phyloP scores from a whole-genome alignment of 35 echinoderm and acorn worm species.

The Heliocidaris tuberculata region DNA sequence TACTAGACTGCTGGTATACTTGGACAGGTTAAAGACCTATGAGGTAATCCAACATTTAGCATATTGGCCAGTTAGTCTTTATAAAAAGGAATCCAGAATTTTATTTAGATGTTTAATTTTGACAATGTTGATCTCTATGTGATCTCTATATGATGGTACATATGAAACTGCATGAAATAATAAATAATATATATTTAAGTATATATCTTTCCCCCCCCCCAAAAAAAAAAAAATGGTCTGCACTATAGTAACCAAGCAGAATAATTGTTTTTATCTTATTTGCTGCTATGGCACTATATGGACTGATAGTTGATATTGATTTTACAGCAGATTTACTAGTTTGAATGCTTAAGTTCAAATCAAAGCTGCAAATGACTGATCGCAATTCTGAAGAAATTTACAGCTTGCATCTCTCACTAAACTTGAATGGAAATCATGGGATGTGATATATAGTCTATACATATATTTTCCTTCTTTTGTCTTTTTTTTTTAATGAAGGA shows the following conservation, averaged over 20 bases:
- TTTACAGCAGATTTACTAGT: no score
- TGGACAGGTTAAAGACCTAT: slow-evolving; percentile 89
- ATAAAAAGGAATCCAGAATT: neutral
- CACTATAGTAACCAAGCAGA: neutral
- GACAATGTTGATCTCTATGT: no score
- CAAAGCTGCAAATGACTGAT: no score
- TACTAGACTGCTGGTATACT: slow-evolving; percentile 71
- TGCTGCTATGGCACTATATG: no score
- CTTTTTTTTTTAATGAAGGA: slow-evolving; percentile 44
- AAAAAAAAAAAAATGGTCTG: neutral
- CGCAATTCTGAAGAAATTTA: no score
- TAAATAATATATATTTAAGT: neutral
- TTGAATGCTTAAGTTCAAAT: no score
- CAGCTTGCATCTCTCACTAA: no score
- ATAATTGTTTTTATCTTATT: no score
- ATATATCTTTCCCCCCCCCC: neutral
- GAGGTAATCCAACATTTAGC: slow-evolving; percentile 65
- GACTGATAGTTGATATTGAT: no score
- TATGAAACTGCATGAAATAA: neutral
- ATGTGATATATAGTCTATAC: no score
- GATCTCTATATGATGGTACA: neutral
- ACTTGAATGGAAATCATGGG: no score
- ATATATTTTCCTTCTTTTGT: neutral
- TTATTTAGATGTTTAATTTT: neutral
- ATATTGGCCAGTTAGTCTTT: neutral